A percentile compares a stretch with the other conserved stretches of the same genome.
Conservation (phyloP, 2,113 vertebrate genomes). For the Cnemophilus loriae region DNA sequence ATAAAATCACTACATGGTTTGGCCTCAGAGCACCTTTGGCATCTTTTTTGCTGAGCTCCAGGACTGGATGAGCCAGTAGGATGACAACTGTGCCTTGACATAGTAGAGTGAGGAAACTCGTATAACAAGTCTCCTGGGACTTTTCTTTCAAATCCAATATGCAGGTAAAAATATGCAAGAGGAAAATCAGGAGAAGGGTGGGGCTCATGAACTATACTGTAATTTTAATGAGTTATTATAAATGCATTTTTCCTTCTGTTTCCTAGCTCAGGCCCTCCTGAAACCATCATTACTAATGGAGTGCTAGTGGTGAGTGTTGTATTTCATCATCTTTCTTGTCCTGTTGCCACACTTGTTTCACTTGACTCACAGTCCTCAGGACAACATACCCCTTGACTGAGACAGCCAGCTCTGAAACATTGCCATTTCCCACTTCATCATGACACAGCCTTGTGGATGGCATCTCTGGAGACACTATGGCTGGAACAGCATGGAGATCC, state of each 20-base stretch:
- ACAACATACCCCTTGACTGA: neutral
- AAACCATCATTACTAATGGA: conserved; percentile 69
- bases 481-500: neutral
- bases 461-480: neutral
- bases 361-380: neutral
- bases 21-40: neutral
- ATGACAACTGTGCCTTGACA: neutral
- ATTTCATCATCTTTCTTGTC: neutral
- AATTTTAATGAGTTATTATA: conserved; percentile 10
- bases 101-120: neutral
- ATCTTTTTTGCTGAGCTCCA: neutral
- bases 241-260: conserved; percentile 18
- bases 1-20: neutral
- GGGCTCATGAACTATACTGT: neutral
- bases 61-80: neutral
- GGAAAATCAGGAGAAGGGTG: neutral
- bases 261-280: conserved; percentile 57
- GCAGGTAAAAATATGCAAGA: neutral
- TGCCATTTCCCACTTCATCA: neutral
- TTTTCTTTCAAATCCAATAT: neutral
- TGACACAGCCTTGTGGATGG: neutral
- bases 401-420: neutral
- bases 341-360: neutral
- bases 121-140: neutral
- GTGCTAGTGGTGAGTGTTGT: conserved; percentile 60